phyloP scores from a whole-genome alignment of 1,140 invertebrate species.

The Pseudobourletiella spinata region DNA sequence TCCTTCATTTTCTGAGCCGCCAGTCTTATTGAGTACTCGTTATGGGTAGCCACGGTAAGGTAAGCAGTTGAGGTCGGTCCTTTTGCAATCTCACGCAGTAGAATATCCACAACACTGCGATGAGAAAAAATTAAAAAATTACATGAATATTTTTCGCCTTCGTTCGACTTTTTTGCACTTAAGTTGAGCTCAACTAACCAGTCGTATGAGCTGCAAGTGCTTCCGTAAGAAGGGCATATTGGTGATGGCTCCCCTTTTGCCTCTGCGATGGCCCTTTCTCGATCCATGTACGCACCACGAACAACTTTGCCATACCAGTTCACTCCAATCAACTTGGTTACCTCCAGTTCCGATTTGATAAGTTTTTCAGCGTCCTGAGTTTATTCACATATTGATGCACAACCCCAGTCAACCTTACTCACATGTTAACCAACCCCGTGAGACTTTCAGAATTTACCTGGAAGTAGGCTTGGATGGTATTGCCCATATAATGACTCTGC shows the following conservation, averaged over 20 bases:
- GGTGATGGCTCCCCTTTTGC: slow-evolving; percentile 32
- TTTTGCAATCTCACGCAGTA: slow-evolving; percentile 24
- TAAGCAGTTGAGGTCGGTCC: slow-evolving; percentile 22
- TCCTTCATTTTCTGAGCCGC: slow-evolving; percentile 35
- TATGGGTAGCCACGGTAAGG: slow-evolving; percentile 42
- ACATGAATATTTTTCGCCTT: no score
- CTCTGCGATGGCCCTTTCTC: slow-evolving; percentile 31
- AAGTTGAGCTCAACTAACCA: slow-evolving; percentile 24
- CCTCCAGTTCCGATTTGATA: slow-evolving; percentile 32
- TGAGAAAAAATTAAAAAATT: no score
- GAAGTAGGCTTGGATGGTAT: slow-evolving; percentile 42
- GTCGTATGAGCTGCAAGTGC: slow-evolving; percentile 38
- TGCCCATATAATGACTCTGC: slow-evolving; percentile 32
- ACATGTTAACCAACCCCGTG: no score
- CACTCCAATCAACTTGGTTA: slow-evolving; percentile 34
- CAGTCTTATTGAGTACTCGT: slow-evolving; percentile 39
- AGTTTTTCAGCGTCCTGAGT: slow-evolving; percentile 26
- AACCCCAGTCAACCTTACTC: no score
- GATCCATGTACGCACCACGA: slow-evolving; percentile 45
- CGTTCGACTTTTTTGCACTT: neutral
- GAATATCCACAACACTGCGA: slow-evolving; percentile 15
- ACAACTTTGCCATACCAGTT: slow-evolving; percentile 43
- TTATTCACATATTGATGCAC: neutral
- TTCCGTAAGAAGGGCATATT: slow-evolving; percentile 38
- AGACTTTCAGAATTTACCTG: slow-evolving; percentile 34